Evolutionary conservation across 2,888 invertebrate species (phyloP).

Genomic region (Physocephala rufipes): DNA sequence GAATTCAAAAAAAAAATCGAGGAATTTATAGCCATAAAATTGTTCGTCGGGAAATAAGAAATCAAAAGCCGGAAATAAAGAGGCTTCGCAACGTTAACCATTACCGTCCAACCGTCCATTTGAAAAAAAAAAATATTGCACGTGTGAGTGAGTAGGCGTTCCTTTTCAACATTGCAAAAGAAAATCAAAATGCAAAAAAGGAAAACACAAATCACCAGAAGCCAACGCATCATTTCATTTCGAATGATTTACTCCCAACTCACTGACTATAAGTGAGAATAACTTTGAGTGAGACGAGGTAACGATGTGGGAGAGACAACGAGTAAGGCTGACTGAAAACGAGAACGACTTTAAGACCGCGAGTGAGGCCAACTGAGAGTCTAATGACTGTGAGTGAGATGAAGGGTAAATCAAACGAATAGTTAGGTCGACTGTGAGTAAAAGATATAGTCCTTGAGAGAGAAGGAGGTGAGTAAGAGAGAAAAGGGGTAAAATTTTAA

Average conservation of each 20-base stretch:
- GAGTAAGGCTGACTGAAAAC: too few relatives aligned
- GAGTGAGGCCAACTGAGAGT: neutral
- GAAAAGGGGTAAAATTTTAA: neutral
- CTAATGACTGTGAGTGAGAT: too few relatives aligned
- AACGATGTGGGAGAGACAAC: too few relatives aligned
- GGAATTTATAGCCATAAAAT: slow-evolving; percentile 32
- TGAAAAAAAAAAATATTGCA: neutral
- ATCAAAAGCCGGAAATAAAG: slow-evolving; percentile 9
- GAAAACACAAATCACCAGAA: neutral
- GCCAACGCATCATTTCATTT: neutral
- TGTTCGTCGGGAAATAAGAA: slow-evolving; percentile 15
- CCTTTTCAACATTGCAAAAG: slow-evolving; percentile 2
- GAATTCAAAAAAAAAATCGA: slow-evolving; percentile 26
- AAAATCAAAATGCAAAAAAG: too few relatives aligned
- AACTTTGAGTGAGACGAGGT: too few relatives aligned
- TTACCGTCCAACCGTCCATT: neutral
- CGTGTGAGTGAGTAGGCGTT: neutral
- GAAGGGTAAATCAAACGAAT: too few relatives aligned
- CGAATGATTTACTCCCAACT: slow-evolving; percentile 8
- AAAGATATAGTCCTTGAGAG: too few relatives aligned
- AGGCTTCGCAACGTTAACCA: neutral
- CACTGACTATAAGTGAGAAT: too few relatives aligned
- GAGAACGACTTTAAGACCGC: neutral
- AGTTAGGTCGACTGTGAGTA: too few relatives aligned
- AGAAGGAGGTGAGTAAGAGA: too few relatives aligned